Base-by-base conservation (phyloP, 30 jellyfish, hydroid and myxozoan genomes). In the Nemopilema nomurai region DNA sequence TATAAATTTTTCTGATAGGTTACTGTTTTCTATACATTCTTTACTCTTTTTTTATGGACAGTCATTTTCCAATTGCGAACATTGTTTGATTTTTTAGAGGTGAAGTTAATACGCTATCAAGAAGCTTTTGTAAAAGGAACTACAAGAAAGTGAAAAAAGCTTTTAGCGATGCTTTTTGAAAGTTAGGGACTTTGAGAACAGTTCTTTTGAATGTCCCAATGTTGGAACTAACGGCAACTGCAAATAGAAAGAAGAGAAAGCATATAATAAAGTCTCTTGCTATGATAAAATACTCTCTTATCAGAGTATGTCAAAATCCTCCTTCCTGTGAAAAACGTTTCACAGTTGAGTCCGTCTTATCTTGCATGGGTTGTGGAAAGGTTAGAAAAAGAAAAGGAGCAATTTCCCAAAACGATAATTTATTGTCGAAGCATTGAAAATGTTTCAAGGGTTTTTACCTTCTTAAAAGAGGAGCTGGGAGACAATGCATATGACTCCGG, bases 41-140 rank as follows among this genome's bases (percentile, higher is more conserved):
- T 41, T 41, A 3, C 13, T 41, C 57, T 41, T 3, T 3, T 41
- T 41, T 13, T 41, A 1, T 24, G 18, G 72, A 63, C 29, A 63
- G 72, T n/a, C 27, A 63, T 24, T 24, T 63, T 63, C 72, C 72
- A 63, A n/a, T 19, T 19, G 29, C 72, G 6, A 63, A 63, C 29
- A 24, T 19, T 63, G 27, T 63, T 63, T 63, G 29, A 63, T 63
- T 63, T 63, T 63, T 63, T 63, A 63, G 72, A n/a, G 72, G 72
- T 63, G 29, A 63, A 19, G 72, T 63, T 19, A n/a, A 63, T 8
- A n/a, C n/a, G 29, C 27, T 19, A 19, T n/a, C 27, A 63, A 19
- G 29, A 63, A 24, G 29, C 72, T 63, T n/a, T 63, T n/a, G 72
- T n/a, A 63, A 63, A 63, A 63, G 72, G 29, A 63, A 63, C 29